These are phyloP conservation scores for Bergia sp. DNA, from an alignment of 92 coral and sea anemone genomes.

Conservation along the genomic window DNA sequence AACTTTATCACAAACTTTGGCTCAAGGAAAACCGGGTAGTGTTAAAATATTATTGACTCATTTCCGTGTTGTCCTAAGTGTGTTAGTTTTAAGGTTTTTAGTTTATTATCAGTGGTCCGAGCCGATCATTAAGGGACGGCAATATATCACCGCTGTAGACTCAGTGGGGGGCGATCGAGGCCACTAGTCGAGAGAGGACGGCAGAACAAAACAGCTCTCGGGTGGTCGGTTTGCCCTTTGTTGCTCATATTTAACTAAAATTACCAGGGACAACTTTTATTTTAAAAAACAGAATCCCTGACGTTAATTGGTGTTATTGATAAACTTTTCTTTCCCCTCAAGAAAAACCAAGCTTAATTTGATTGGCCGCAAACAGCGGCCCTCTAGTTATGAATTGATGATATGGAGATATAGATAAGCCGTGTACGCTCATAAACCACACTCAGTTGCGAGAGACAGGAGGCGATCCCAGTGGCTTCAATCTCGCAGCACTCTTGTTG, in stretches of 20 bases:
- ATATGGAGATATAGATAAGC: neutral
- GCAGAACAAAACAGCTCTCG: neutral
- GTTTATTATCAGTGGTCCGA: neutral
- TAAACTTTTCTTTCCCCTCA: neutral
- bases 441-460: neutral
- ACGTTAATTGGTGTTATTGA: constrained; percentile 3
- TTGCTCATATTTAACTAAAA: neutral
- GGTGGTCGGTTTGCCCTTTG: neutral
- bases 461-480: neutral
- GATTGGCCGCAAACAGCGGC: neutral
- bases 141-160: neutral
- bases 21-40: neutral
- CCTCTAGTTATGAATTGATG: neutral
- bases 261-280: constrained; percentile 9
- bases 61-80: neutral
- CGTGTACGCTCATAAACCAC: neutral
- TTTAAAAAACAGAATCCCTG: neutral
- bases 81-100: neutral
- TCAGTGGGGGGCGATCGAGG: neutral
- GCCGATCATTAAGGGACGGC: neutral
- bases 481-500: neutral
- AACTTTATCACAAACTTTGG: neutral
- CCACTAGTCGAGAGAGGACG: neutral
- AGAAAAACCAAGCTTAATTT: neutral
- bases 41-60: neutral